Conservation (phyloP, 1,140 invertebrate species). For the Calliopsis andreniformis region DNA sequence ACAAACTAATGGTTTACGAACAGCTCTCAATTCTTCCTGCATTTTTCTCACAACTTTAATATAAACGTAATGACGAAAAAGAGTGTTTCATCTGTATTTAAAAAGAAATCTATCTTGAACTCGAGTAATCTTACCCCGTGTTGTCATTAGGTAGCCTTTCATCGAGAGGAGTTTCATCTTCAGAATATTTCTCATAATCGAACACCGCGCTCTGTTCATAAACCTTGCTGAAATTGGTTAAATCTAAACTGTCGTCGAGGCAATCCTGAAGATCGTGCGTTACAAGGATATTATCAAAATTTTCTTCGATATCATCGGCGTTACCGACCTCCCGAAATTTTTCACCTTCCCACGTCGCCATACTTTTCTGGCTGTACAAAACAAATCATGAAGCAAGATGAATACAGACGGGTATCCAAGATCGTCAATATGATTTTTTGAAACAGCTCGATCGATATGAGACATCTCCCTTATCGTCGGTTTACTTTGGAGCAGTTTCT, state of each 20-base stretch:
- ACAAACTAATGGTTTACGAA: constrained; percentile 35
- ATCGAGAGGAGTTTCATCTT: constrained; percentile 73
- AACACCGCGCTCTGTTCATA: constrained; percentile 79
- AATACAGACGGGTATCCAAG: constrained; percentile 14
- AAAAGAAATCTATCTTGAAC: no score
- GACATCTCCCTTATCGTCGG: not conserved
- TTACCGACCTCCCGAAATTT: constrained; percentile 72
- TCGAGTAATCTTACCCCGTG: constrained; percentile 67
- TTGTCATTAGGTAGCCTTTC: constrained; percentile 75
- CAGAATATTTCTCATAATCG: constrained; percentile 74
- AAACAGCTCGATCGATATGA: not conserved
- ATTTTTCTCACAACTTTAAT: not conserved
- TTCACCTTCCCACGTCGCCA: constrained; percentile 79
- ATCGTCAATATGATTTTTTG: not conserved
- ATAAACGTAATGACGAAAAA: not conserved
- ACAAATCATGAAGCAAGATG: constrained; percentile 54
- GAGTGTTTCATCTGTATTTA: not conserved
- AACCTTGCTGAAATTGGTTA: constrained; percentile 81
- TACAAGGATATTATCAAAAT: constrained; percentile 79
- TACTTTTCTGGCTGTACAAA: constrained; percentile 71
- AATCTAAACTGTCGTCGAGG: constrained; percentile 82
- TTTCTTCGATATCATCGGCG: constrained; percentile 67
- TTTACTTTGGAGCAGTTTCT: no score
- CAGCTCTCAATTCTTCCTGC: not conserved
- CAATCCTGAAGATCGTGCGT: constrained; percentile 83